Conservation (phyloP, 2,113 vertebrate genomes). For the Nipponia nippon region DNA sequence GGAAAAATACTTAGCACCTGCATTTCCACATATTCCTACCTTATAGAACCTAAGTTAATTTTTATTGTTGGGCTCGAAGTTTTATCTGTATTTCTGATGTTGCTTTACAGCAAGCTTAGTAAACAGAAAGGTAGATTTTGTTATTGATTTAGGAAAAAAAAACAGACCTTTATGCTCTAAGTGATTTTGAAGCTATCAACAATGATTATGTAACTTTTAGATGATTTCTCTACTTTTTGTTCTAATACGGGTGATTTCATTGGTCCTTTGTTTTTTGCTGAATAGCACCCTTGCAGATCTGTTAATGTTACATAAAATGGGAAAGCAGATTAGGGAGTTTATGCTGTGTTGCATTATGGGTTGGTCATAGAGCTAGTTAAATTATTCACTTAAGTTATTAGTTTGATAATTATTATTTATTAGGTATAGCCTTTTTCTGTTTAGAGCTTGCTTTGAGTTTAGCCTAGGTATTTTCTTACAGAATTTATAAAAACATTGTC, state of each 20-base stretch:
- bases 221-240: neutral
- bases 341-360: neutral
- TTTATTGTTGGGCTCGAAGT: neutral
- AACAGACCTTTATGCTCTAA: neutral
- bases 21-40: neutral
- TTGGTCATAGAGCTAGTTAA: neutral
- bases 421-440: neutral
- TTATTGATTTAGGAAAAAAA: neutral
- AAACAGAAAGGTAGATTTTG: neutral
- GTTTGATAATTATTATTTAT: neutral
- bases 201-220: neutral
- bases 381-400: conserved; percentile 9
- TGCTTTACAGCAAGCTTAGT: neutral
- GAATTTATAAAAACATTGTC: neutral
- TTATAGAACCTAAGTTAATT: neutral
- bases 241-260: neutral
- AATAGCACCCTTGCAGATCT: neutral
- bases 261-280: neutral
- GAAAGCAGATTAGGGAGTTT: neutral
- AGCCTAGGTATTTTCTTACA: neutral
- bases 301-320: conserved; percentile 23
- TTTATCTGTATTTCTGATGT: neutral
- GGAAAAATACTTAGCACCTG: neutral
- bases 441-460: neutral
- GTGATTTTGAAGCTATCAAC: neutral